These are phyloP conservation scores for Zaprionus nigranus DNA, from an alignment of 1,140 invertebrate species.

Conservation along the genomic window DNA sequence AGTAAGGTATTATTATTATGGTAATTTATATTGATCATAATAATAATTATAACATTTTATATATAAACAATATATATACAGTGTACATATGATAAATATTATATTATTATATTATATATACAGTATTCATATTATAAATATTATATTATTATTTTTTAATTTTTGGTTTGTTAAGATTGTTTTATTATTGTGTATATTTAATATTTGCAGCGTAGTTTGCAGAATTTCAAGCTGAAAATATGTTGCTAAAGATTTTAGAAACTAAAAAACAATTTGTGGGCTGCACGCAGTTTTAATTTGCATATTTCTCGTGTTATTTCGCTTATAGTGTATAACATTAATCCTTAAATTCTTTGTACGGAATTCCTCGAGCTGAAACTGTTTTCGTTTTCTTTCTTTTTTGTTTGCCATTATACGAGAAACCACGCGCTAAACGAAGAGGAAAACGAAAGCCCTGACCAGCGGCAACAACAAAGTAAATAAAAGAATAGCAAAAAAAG, in stretches of 20 bases:
- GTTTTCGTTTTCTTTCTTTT: background rate
- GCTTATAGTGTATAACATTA: background rate
- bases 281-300: background rate
- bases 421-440: constrained; percentile 10
- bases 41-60: too few species aligned
- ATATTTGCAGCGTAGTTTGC: too few species aligned
- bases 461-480: constrained; percentile 30
- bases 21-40: too few species aligned
- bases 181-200: background rate
- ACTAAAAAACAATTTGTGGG: background rate
- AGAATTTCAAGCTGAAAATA: background rate
- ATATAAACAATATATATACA: too few species aligned
- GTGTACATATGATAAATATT: too few species aligned
- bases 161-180: background rate
- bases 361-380: constrained; percentile 9
- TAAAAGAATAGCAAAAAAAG: constrained; percentile 1
- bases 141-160: background rate
- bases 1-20: background rate
- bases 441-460: constrained; percentile 28
- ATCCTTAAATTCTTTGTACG: constrained; percentile 7
- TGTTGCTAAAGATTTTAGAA: background rate
- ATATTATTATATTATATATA: too few species aligned
- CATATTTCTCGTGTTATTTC: background rate
- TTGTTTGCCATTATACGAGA: background rate
- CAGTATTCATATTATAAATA: too few species aligned